Percentiles rank a stretch among this genome's conserved stretches.
These are phyloP conservation scores for Drosophila macrothrix DNA, from an alignment of 2,888 invertebrate genomes.

Conservation along the genomic window DNA sequence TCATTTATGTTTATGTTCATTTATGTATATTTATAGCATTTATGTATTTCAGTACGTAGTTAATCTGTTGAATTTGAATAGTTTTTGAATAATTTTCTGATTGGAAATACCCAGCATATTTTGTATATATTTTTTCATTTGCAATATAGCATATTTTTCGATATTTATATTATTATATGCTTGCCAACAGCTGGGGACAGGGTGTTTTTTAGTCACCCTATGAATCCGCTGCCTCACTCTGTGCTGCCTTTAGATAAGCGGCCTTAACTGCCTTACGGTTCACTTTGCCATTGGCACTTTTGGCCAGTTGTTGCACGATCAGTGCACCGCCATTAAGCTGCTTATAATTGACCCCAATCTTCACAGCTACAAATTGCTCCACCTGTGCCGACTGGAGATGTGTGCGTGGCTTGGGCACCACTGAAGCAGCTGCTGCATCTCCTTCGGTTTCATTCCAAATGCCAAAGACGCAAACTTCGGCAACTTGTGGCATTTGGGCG, in stretches of 20 bases:
- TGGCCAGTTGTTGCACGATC: slow-evolving; percentile 70
- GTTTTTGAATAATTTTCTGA: background rate
- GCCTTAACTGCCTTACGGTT: slow-evolving; percentile 62
- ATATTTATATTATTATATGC: background rate
- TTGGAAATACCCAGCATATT: background rate
- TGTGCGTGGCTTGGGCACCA: slow-evolving; percentile 64
- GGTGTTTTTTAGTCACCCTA: background rate
- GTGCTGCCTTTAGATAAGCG: slow-evolving; percentile 33
- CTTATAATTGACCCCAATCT: slow-evolving; percentile 59
- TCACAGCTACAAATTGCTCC: slow-evolving; percentile 45
- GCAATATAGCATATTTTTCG: background rate
- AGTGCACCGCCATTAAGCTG: slow-evolving; percentile 74
- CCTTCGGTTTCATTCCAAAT: slow-evolving; percentile 78
- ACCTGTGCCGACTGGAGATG: slow-evolving; percentile 56
- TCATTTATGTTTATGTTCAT: background rate
- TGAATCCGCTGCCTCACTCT: background rate
- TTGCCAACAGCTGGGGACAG: background rate
- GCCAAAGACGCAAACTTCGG: slow-evolving; percentile 82
- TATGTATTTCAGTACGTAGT: background rate
- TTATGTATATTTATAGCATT: background rate
- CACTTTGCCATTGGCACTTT: slow-evolving; percentile 77
- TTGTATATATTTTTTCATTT: background rate
- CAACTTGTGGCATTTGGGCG: slow-evolving; percentile 74
- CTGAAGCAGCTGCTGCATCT: slow-evolving; percentile 82
- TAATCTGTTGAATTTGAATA: background rate